Percentiles rank a stretch among this genome's conserved stretches.
Evolutionary conservation across 1,140 invertebrate genomes (phyloP).

Genomic region (Nilaparvata lugens): DNA sequence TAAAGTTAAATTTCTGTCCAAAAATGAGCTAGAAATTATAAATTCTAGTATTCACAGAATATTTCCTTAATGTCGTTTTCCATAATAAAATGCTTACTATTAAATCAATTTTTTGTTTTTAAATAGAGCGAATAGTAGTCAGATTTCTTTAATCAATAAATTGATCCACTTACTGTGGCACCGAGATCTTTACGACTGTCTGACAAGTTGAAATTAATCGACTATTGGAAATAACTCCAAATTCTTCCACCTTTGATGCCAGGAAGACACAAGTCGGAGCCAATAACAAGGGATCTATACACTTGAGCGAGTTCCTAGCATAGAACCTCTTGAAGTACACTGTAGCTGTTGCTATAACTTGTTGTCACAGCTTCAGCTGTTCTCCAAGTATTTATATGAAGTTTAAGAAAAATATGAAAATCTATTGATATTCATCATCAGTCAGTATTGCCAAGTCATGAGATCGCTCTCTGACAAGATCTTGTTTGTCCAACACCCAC

Average conservation of each 20-base stretch:
- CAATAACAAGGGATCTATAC: conserved; percentile 92
- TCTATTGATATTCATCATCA: conserved; percentile 98
- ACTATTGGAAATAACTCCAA: conserved; percentile 95
- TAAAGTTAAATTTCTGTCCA: too few species aligned
- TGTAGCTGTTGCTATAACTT: conserved; percentile 99
- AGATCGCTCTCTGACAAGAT: conserved; percentile 89
- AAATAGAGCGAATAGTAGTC: too few species aligned
- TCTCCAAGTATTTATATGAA: conserved; percentile 94
- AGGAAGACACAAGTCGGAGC: conserved; percentile 95
- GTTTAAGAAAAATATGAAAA: conserved; percentile 98
- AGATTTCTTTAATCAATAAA: too few species aligned
- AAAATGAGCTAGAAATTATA: too few species aligned
- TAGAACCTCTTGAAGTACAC: conserved; percentile 99
- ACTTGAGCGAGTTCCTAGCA: conserved; percentile 93
- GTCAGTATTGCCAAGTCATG: conserved; percentile 79
- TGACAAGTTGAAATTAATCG: conserved; percentile 91
- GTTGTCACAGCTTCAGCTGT: conserved; percentile 90
- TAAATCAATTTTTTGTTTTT: too few species aligned
- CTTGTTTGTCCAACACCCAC: conserved; percentile 96
- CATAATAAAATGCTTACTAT: too few species aligned
- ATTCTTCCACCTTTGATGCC: conserved; percentile 99
- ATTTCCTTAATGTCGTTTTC: too few species aligned
- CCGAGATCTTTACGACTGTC: too few species aligned
- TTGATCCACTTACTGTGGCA: too few species aligned
- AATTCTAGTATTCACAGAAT: too few species aligned